Conservation (phyloP, 2,888 invertebrate species). For the Brachycybe producta region DNA sequence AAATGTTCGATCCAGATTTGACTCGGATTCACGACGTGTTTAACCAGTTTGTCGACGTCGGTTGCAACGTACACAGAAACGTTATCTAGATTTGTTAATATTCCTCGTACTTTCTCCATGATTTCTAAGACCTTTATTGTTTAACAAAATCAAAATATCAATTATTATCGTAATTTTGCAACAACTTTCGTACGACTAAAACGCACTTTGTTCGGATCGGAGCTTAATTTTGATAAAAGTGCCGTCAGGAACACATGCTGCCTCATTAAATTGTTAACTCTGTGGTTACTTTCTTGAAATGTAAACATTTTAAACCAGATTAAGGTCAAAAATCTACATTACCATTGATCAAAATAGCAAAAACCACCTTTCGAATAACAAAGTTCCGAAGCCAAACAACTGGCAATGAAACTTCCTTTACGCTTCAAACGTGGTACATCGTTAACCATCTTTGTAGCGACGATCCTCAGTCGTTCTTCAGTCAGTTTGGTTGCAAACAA, state of each 20-base stretch:
- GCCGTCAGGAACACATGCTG: constrained; percentile 63
- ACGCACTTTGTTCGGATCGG: constrained; percentile 25
- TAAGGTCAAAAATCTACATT: not conserved
- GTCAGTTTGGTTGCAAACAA: constrained; percentile 56
- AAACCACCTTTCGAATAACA: constrained; percentile 44
- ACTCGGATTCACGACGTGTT: constrained; percentile 23
- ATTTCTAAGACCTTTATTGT: constrained; percentile 32
- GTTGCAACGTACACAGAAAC: constrained; percentile 58
- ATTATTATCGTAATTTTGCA: not conserved
- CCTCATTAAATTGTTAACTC: constrained; percentile 53
- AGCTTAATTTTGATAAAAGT: constrained; percentile 40
- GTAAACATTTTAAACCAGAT: not conserved
- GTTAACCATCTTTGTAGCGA: constrained; percentile 66
- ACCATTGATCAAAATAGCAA: constrained; percentile 4
- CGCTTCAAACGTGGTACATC: constrained; percentile 63
- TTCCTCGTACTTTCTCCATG: constrained; percentile 45
- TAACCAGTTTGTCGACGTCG: constrained; percentile 47
- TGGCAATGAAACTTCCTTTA: constrained; percentile 54
- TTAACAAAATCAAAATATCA: constrained; percentile 4
- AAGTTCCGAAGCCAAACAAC: constrained; percentile 46
- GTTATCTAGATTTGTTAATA: constrained; percentile 47
- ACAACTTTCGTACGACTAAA: not conserved
- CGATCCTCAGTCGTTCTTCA: constrained; percentile 57
- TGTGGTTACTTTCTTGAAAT: constrained; percentile 52
- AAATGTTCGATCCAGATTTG: constrained; percentile 25